Evolutionary conservation across 92 coral and sea anemone genomes (phyloP).

Genomic region (Parazoanthus darwini): DNA sequence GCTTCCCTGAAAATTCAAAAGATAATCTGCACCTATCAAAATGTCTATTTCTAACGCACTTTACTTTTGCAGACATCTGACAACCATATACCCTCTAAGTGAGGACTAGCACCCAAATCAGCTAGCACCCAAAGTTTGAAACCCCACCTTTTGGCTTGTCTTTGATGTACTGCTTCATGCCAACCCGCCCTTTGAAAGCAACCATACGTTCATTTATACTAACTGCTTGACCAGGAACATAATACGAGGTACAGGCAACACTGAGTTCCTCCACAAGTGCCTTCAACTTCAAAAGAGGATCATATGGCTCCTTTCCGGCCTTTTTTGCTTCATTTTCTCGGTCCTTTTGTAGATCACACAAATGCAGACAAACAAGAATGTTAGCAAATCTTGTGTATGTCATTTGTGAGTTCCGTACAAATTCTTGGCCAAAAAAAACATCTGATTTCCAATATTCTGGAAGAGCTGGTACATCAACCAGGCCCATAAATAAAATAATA

Average conservation of each 20-base stretch:
- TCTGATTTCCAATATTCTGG: not conserved
- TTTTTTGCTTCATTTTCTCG: not conserved
- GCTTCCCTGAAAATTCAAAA: no score
- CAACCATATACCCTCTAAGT: no score
- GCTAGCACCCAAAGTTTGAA: conserved; percentile 33
- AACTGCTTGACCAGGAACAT: conserved; percentile 8
- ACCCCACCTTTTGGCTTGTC: conserved; percentile 24
- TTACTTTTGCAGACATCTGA: no score
- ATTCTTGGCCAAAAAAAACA: conserved; percentile 8
- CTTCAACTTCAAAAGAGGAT: conserved; percentile 33
- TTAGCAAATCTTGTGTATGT: not conserved
- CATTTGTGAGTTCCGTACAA: conserved; percentile 10
- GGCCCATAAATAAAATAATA: conserved; percentile 2
- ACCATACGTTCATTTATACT: conserved; percentile 31
- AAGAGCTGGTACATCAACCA: conserved; percentile 8
- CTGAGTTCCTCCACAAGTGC: conserved; percentile 1
- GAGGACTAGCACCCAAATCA: not conserved
- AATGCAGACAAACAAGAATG: conserved; percentile 10
- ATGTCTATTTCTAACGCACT: no score
- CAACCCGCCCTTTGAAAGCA: conserved; percentile 23
- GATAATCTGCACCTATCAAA: no score
- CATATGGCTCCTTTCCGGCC: conserved; percentile 21
- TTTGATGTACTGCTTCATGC: conserved; percentile 19
- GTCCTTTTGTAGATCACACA: conserved; percentile 13
- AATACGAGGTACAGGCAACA: conserved; percentile 7